These are phyloP conservation scores for Leptobrachium leishanense DNA, from an alignment of 2,113 vertebrate genomes.

Conservation along the genomic window DNA sequence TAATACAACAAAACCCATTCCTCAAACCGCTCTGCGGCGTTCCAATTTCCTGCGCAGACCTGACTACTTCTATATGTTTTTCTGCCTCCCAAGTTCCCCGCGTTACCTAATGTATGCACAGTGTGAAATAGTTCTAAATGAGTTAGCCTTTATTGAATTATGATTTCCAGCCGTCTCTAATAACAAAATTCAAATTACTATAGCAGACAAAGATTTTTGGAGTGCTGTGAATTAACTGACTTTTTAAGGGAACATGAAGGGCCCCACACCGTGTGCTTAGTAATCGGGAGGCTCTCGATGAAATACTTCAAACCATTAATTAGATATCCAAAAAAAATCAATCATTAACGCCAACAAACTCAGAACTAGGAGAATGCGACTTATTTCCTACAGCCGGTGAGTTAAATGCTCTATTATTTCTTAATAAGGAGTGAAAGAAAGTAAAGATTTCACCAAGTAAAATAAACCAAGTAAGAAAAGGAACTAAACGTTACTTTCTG, in stretches of 20 bases:
- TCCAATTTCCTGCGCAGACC: slow-evolving; percentile 66
- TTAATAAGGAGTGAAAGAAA: background rate
- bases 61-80: slow-evolving; percentile 60
- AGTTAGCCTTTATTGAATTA: slow-evolving; percentile 95
- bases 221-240: slow-evolving; percentile 68
- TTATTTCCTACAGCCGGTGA: slow-evolving; percentile 1
- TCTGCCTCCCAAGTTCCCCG: slow-evolving; percentile 72
- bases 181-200: slow-evolving; percentile 95
- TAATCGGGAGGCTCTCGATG: slow-evolving; percentile 63
- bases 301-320: slow-evolving; percentile 77
- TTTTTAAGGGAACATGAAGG: slow-evolving; percentile 69
- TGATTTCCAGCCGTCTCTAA: slow-evolving; percentile 89
- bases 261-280: slow-evolving; percentile 66
- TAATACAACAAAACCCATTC: slow-evolving; percentile 63
- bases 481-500: background rate
- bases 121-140: slow-evolving; percentile 88
- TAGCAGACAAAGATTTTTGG: slow-evolving; percentile 77
- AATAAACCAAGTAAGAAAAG: background rate
- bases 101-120: slow-evolving; percentile 82
- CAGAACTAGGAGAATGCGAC: background rate
- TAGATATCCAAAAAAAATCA: slow-evolving; percentile 69
- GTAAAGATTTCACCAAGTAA: background rate
- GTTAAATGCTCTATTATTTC: background rate
- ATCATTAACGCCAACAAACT: slow-evolving; percentile 64
- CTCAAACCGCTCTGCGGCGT: slow-evolving; percentile 61